Conservation (phyloP, 2,797 vertebrate species). For the Malacoraja senta region DNA sequence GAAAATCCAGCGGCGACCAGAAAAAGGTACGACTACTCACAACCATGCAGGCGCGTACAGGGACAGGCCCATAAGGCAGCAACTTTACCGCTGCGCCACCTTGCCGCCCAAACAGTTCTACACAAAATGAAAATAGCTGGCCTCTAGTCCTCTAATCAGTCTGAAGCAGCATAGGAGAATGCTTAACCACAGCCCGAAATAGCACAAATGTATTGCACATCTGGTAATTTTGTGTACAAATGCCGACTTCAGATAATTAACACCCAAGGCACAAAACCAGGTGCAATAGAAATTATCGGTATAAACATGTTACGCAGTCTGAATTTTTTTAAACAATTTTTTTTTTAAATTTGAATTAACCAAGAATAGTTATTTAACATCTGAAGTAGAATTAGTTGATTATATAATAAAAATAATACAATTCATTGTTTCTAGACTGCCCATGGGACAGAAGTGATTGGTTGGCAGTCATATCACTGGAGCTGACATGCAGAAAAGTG, state of each 20-base stretch:
- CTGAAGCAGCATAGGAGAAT: not conserved
- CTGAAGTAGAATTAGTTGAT: not conserved
- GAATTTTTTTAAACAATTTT: not conserved
- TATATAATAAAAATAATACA: not conserved
- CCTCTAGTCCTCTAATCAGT: not conserved
- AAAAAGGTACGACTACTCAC: too few species aligned
- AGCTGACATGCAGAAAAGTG: conserved; percentile 18
- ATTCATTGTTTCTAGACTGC: conserved; percentile 23
- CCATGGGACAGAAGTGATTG: not conserved
- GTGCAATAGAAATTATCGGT: not conserved
- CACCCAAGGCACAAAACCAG: not conserved
- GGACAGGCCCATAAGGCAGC: too few species aligned
- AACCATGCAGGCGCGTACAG: too few species aligned
- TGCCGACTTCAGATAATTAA: not conserved
- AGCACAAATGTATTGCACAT: not conserved
- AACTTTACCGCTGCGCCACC: too few species aligned
- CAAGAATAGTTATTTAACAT: not conserved
- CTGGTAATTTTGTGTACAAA: not conserved
- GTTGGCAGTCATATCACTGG: not conserved
- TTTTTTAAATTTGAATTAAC: not conserved
- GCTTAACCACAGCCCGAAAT: not conserved
- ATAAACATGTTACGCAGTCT: not conserved
- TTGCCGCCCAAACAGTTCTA: not conserved
- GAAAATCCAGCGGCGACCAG: too few species aligned
- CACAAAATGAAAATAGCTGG: not conserved